A percentile compares a stretch with the other conserved stretches of the same genome.
These are phyloP conservation scores for Dioctria rufipes DNA, from an alignment of 2,888 invertebrate genomes.

Conservation along the genomic window DNA sequence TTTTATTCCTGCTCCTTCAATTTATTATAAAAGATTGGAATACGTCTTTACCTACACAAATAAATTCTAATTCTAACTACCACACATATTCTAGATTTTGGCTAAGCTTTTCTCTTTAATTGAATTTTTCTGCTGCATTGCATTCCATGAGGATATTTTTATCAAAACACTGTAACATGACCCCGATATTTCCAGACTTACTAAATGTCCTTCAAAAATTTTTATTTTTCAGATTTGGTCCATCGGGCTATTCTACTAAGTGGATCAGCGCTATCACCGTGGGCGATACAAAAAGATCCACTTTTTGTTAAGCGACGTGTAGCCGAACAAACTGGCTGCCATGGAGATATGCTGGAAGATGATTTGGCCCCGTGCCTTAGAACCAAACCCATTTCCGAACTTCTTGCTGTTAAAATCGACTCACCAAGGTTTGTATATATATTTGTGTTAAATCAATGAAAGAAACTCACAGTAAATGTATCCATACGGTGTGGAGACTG, in stretches of 20 bases:
- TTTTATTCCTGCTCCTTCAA: too few relatives aligned
- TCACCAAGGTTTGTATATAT: slow-evolving; percentile 75
- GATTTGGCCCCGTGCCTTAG: slow-evolving; percentile 89
- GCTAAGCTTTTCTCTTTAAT: not conserved
- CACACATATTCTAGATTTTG: too few relatives aligned
- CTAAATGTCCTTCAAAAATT: not conserved
- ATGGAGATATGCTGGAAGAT: slow-evolving; percentile 85
- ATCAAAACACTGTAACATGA: not conserved
- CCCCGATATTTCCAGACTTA: not conserved
- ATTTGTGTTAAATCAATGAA: not conserved
- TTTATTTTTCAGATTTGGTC: slow-evolving; percentile 81
- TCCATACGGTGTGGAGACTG: not conserved
- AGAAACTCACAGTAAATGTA: not conserved
- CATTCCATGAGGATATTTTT: too few relatives aligned
- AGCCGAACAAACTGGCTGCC: slow-evolving; percentile 87
- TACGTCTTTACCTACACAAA: too few relatives aligned
- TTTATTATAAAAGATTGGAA: too few relatives aligned
- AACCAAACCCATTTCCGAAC: slow-evolving; percentile 81
- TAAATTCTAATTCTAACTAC: too few relatives aligned
- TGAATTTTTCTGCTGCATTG: not conserved
- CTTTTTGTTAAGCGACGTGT: slow-evolving; percentile 85
- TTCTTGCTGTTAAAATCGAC: slow-evolving; percentile 82
- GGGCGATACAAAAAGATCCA: slow-evolving; percentile 91
- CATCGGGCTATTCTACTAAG: slow-evolving; percentile 90
- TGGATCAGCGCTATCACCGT: slow-evolving; percentile 91